Percentiles rank a stretch among this genome's conserved stretches.
Conservation (phyloP, 2,113 vertebrate species). For the Nannobrachium achirus region DNA sequence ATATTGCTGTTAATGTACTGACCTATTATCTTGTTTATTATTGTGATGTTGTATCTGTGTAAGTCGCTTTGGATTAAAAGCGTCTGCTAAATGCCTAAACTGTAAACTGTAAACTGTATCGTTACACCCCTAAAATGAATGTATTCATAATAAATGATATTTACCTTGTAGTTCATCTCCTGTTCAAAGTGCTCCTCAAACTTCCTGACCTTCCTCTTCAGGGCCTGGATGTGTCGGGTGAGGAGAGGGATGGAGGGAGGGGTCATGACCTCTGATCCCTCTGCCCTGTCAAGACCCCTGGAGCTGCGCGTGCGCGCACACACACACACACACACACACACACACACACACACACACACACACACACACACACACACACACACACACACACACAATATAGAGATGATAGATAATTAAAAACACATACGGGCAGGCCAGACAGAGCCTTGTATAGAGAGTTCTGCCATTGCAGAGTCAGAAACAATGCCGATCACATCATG, state of each 20-base stretch:
- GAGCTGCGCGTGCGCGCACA: conserved; percentile 42
- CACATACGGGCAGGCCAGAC: conserved; percentile 1
- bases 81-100: too few species aligned
- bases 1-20: too few species aligned
- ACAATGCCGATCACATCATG: too few species aligned
- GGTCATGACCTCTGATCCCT: conserved; percentile 75
- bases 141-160: too few species aligned
- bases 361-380: not conserved
- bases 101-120: not conserved
- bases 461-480: too few species aligned
- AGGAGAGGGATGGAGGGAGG: conserved; percentile 86
- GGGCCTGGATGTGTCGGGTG: conserved; percentile 89
- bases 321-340: not conserved
- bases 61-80: too few species aligned
- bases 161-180: conserved; percentile 95
- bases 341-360: not conserved
- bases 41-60: too few species aligned
- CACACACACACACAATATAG: not conserved
- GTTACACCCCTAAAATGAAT: too few species aligned
- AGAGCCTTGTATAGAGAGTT: not conserved
- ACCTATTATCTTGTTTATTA: too few species aligned
- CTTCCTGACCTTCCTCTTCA: conserved; percentile 91
- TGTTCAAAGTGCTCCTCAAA: conserved; percentile 96
- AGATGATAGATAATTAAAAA: not conserved
- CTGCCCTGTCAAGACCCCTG: conserved; percentile 68